phyloP scores from a whole-genome alignment of 2,113 vertebrate genomes.

The Sialia sialis region DNA sequence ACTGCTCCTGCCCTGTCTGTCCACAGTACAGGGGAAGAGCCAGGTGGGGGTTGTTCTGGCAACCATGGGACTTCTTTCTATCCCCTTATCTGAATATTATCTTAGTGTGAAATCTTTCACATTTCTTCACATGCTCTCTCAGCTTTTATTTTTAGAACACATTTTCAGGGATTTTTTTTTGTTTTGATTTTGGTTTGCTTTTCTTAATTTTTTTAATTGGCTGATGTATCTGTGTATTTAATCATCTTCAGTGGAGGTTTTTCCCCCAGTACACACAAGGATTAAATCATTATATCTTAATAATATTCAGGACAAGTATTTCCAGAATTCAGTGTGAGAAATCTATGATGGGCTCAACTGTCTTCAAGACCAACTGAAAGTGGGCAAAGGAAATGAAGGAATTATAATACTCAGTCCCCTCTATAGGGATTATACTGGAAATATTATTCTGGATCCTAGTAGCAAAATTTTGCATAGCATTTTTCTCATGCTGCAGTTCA shows the following conservation, averaged over 20 bases:
- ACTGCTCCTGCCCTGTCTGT: not conserved
- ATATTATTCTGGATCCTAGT: not conserved
- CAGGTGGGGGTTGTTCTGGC: not conserved
- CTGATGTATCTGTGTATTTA: not conserved
- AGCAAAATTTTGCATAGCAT: not conserved
- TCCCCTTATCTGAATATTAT: not conserved
- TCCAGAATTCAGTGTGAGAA: not conserved
- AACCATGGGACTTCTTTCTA: not conserved
- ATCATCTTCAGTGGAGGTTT: not conserved
- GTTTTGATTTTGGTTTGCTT: not conserved
- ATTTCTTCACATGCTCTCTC: not conserved
- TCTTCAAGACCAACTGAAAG: not conserved
- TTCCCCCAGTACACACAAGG: fast-evolving
- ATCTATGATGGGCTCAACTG: not conserved
- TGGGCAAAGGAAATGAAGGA: not conserved
- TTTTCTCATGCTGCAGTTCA: not conserved
- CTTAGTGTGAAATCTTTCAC: not conserved
- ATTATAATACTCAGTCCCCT: not conserved
- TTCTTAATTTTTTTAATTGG: not conserved
- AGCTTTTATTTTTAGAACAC: not conserved
- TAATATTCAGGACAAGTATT: not conserved
- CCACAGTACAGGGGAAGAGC: not conserved
- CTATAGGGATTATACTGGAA: not conserved
- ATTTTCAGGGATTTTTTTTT: not conserved
- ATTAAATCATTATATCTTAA: not conserved